Percentiles rank a stretch among this genome's conserved stretches.
phyloP scores from a whole-genome alignment of 2,113 vertebrate genomes.

The Chamaetylas fuelleborni region DNA sequence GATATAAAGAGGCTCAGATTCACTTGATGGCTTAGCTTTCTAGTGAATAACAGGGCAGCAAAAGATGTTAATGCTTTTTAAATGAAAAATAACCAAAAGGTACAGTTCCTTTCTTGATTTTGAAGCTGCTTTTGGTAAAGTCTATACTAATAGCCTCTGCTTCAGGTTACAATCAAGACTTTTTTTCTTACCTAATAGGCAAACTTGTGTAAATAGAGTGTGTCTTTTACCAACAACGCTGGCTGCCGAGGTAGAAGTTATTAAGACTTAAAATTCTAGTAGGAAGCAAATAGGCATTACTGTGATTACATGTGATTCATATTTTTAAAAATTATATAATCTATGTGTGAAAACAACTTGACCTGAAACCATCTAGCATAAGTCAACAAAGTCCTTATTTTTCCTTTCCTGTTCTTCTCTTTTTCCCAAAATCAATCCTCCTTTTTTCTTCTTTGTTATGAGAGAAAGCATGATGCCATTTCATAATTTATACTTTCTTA shows the following conservation, averaged over 20 bases:
- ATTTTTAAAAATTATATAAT: not conserved
- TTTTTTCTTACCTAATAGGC: not conserved
- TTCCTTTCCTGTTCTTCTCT: not conserved
- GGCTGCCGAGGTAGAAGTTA: not conserved
- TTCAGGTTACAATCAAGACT: not conserved
- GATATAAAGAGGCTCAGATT: constrained; percentile 34
- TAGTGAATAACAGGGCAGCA: not conserved
- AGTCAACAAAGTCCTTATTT: not conserved
- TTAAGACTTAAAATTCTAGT: not conserved
- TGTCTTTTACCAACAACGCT: not conserved
- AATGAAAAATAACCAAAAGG: not conserved
- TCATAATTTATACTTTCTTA: not conserved
- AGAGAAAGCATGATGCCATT: not conserved
- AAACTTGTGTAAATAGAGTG: not conserved
- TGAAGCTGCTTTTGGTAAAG: not conserved
- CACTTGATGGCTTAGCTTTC: not conserved
- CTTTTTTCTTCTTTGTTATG: not conserved
- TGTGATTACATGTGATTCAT: not conserved
- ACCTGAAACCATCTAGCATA: not conserved
- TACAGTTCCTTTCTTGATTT: not conserved
- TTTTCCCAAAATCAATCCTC: not conserved
- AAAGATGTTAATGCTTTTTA: not conserved
- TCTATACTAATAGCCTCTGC: not conserved
- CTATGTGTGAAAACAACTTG: not conserved
- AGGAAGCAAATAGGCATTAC: not conserved